phyloP scores from a whole-genome alignment of 2,888 invertebrate species.

The Dryocosmus kuriphilus region DNA sequence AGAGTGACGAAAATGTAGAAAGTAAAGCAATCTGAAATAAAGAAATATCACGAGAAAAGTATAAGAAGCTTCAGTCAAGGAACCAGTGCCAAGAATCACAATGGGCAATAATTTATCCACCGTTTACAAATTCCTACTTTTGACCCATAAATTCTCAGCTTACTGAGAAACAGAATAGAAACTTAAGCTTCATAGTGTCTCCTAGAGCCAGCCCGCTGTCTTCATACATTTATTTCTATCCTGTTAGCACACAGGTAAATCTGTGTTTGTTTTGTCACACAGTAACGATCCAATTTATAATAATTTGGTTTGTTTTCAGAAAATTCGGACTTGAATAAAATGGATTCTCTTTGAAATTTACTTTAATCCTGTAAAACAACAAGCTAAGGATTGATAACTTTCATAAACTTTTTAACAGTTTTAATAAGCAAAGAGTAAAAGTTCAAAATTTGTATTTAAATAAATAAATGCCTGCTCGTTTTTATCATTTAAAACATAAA shows the following conservation, averaged over 20 bases:
- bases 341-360: background rate
- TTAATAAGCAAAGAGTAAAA: background rate
- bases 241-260: background rate
- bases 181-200: background rate
- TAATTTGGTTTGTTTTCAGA: background rate
- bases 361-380: background rate
- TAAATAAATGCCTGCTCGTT: background rate
- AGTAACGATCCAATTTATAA: background rate
- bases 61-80: background rate
- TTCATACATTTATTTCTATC: background rate
- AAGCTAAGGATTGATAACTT: background rate
- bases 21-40: background rate
- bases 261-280: background rate
- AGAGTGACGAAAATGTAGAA: background rate
- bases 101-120: conserved; percentile 5
- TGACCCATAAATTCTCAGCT: conserved; percentile 25
- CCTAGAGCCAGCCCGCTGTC: background rate
- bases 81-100: conserved; percentile 10
- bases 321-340: background rate
- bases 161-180: background rate
- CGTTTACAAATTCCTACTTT: conserved; percentile 11
- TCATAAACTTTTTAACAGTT: background rate
- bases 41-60: background rate
- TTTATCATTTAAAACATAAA: background rate
- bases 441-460: no score